A percentile compares a stretch with the other conserved stretches of the same genome.
Evolutionary conservation across 2,888 invertebrate genomes (phyloP).

Genomic region (Hirtodrosophila duncani): DNA sequence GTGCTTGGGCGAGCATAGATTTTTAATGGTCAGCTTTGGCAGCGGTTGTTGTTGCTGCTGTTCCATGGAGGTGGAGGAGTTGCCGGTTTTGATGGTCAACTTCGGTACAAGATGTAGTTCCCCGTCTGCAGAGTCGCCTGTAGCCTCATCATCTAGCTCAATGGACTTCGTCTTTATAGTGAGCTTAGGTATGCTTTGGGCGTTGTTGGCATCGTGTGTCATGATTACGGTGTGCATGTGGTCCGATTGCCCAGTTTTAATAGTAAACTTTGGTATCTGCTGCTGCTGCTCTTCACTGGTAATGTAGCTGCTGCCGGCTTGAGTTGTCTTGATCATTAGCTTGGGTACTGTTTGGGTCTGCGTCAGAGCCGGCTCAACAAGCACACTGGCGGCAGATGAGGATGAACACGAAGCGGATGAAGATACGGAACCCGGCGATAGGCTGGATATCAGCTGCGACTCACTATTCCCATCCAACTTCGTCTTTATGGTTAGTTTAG

Average conservation of each 20-base stretch:
- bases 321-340: slow-evolving; percentile 81
- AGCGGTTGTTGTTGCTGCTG: slow-evolving; percentile 53
- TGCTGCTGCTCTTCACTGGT: slow-evolving; percentile 39
- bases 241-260: slow-evolving; percentile 74
- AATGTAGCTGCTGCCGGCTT: slow-evolving; percentile 60
- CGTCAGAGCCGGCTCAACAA: slow-evolving; percentile 75
- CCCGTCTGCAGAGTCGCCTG: too few species aligned
- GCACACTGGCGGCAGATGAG: slow-evolving; percentile 30
- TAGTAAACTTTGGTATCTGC: slow-evolving; percentile 78
- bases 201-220: slow-evolving; percentile 71
- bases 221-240: slow-evolving; percentile 79
- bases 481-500: slow-evolving; percentile 81
- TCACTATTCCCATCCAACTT: slow-evolving; percentile 73
- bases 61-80: slow-evolving; percentile 23
- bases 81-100: slow-evolving; percentile 66
- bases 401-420: slow-evolving; percentile 76
- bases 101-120: slow-evolving; percentile 60
- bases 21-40: slow-evolving; percentile 78
- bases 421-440: slow-evolving; percentile 68
- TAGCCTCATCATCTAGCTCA: slow-evolving; percentile 62
- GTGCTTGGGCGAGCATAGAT: slow-evolving; percentile 78
- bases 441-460: slow-evolving; percentile 71
- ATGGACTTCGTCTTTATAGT: slow-evolving; percentile 77
- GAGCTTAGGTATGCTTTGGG: slow-evolving; percentile 76
- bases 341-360: slow-evolving; percentile 79